phyloP scores from a whole-genome alignment of 2,113 vertebrate genomes.

The Mus musculus region DNA sequence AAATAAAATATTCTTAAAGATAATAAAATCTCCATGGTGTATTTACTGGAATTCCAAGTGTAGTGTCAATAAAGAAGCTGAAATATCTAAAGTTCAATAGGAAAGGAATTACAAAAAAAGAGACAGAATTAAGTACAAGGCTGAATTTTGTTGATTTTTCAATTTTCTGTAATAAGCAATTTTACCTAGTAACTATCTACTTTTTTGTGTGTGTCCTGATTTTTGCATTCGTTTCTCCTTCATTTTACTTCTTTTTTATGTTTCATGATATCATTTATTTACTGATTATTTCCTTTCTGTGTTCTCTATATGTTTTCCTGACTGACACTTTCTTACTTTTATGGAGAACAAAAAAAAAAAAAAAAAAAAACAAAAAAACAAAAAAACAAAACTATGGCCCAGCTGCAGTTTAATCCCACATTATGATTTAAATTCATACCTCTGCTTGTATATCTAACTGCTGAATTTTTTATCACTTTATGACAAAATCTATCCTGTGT shows the following conservation, averaged over 20 bases:
- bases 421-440: slow-evolving; percentile 67
- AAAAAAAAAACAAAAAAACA: slow-evolving; percentile 50
- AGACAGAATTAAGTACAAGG: neutral
- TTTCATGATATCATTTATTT: slow-evolving; percentile 59
- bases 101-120: neutral
- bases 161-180: neutral
- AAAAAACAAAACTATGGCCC: neutral
- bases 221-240: neutral
- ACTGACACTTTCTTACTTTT: slow-evolving; percentile 39
- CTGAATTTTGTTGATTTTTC: neutral
- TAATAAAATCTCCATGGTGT: neutral
- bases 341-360: slow-evolving; percentile 48
- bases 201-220: neutral
- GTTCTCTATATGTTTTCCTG: slow-evolving; percentile 19
- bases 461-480: slow-evolving; percentile 69
- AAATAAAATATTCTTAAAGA: slow-evolving; percentile 17
- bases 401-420: slow-evolving; percentile 32
- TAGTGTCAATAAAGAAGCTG: neutral
- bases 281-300: neutral
- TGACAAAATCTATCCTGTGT: slow-evolving; percentile 61
- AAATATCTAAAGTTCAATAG: neutral
- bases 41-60: neutral
- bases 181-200: neutral
- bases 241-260: slow-evolving; percentile 17
- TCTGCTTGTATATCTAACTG: slow-evolving; percentile 50